phyloP scores from a whole-genome alignment of 2,797 vertebrate genomes.

The Austrolebias charrua region DNA sequence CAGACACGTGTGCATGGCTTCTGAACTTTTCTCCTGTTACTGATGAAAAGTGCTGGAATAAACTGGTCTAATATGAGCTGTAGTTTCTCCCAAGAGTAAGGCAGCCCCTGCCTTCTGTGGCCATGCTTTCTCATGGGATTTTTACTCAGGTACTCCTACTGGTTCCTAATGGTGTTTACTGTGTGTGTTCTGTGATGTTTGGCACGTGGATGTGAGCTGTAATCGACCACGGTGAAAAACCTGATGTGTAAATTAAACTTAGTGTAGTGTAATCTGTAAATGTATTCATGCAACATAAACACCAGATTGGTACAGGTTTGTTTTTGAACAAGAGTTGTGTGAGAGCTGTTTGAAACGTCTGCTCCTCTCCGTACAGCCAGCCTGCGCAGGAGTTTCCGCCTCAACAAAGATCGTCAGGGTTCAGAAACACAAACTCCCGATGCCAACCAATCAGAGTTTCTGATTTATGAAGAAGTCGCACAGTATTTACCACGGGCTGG shows the following conservation, averaged over 20 bases:
- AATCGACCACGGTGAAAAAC: not conserved
- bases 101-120: slow-evolving; percentile 77
- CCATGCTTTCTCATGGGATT: slow-evolving; percentile 82
- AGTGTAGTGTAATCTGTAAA: not conserved
- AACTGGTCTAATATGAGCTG: slow-evolving; percentile 78
- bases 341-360: not conserved
- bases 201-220: slow-evolving; percentile 5
- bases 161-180: slow-evolving; percentile 57
- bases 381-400: slow-evolving; percentile 86
- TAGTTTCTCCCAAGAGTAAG: slow-evolving; percentile 82
- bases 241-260: not conserved
- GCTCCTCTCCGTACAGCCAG: slow-evolving; percentile 77
- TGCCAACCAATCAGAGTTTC: slow-evolving; percentile 73
- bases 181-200: slow-evolving; percentile 41
- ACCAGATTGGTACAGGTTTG: too few relatives aligned
- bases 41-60: slow-evolving; percentile 55
- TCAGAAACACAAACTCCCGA: slow-evolving; percentile 74
- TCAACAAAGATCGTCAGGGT: slow-evolving; percentile 82
- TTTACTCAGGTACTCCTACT: slow-evolving; percentile 80
- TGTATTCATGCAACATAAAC: not conserved
- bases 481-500: slow-evolving; percentile 82
- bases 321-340: not conserved
- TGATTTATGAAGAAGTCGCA: slow-evolving; percentile 91
- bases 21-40: slow-evolving; percentile 21
- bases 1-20: slow-evolving; percentile 58